Evolutionary conservation across 2,888 invertebrate genomes (phyloP), one percentile per base, ranked within the genome.

Genomic region (Campaea margaritaria): DNA sequence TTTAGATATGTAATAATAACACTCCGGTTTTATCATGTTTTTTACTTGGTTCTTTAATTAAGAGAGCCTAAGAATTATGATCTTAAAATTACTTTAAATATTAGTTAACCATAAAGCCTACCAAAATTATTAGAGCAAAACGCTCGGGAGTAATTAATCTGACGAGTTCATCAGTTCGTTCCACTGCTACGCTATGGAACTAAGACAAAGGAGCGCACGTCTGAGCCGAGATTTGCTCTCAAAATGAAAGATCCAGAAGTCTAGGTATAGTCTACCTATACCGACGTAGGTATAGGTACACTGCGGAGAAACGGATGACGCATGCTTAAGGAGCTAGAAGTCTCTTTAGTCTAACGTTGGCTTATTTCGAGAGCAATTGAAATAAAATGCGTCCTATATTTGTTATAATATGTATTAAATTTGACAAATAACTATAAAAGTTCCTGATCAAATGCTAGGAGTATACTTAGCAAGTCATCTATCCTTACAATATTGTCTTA

Each of bases 251-350:
- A 45, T 21, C 14, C 38, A 44, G 34, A 39, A 27, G 3, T 27
- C 7, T 9, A 38, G 27, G 4, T n/a, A 12, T 38, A 2, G 13
- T 39, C 11, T 8, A 3, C 14, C 39, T 13, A 8, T 14, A 27
- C 31, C 31, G 15, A 45, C 13, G 41, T n/a, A n/a, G n/a, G n/a
- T 39, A 31, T 34, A 42, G 16, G 10, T 42, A 47, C 43, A 48
- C 36, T 48, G 39, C 41, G 34, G 36, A n/a, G 42, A 48, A 55
- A 9, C 27, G 21, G 42, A 27, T 55, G 42, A 55, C 48, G 48
- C 41, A 48, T 48, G 28, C 28, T 34, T n/a, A 13, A 27, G 21
- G 21, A 27, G 27, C 21, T 21, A 27, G 44, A n/a, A 11, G 34
- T 34, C 4, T 34, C 10, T 34, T 34, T 10, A 34, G 34, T 9